Percentiles rank a stretch among this genome's conserved stretches.
Conservation (phyloP, 2,888 invertebrate genomes). For the Gymnocheta viridis region DNA sequence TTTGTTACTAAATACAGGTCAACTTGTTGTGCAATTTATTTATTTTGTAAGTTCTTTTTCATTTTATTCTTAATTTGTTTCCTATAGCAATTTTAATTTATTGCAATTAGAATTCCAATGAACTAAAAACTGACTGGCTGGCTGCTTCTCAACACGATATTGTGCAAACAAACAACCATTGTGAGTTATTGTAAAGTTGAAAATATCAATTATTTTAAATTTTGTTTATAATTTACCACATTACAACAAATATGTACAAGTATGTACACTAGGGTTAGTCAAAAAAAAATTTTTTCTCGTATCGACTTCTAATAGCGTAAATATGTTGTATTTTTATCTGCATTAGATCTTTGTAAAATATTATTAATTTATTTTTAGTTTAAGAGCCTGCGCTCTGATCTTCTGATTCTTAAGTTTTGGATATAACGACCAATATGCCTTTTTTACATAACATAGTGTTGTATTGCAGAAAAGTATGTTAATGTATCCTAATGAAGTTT, state of each 20-base stretch:
- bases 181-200: slow-evolving; percentile 18
- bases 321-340: no score
- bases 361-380: no score
- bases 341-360: no score
- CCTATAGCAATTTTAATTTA: slow-evolving; percentile 59
- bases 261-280: no score
- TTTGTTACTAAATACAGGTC: slow-evolving; percentile 44
- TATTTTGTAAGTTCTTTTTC: not conserved
- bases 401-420: no score
- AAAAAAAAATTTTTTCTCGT: no score
- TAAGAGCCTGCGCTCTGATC: no score
- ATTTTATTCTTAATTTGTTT: slow-evolving; percentile 38
- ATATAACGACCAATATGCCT: no score
- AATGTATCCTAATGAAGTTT: no score
- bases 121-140: slow-evolving; percentile 23
- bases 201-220: slow-evolving; percentile 46
- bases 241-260: slow-evolving; percentile 15
- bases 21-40: slow-evolving; percentile 34
- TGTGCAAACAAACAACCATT: slow-evolving; percentile 8
- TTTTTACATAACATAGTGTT: no score
- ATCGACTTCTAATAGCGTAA: no score
- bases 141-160: not conserved
- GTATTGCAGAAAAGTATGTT: no score
- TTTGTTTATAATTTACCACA: slow-evolving; percentile 36
- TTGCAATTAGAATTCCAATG: slow-evolving; percentile 65